Conservation (phyloP, 2,113 vertebrate species). For the Corydoras maculifer region DNA sequence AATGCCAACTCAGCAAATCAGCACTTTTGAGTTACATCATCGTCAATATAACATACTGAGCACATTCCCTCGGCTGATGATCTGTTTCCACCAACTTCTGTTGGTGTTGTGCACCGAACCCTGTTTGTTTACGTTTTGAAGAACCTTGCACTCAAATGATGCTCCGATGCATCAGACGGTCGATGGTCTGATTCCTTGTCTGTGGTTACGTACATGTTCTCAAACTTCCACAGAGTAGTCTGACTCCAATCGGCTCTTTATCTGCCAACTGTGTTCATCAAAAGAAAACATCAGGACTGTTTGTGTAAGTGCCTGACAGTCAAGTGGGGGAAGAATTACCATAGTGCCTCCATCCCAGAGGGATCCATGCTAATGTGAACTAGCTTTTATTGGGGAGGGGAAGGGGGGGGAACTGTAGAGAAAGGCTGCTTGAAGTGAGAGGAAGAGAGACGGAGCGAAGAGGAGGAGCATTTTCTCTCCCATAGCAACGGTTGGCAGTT, state of each 20-base stretch:
- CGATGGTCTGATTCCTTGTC: too few relatives aligned
- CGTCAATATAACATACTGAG: too few relatives aligned
- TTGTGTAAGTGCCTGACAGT: slow-evolving; percentile 1
- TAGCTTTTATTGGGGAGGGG: neutral
- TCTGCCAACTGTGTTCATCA: neutral
- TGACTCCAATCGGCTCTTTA: neutral
- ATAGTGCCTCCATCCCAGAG: slow-evolving; percentile 1
- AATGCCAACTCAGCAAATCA: too few relatives aligned
- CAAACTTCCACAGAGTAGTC: too few relatives aligned
- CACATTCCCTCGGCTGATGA: too few relatives aligned
- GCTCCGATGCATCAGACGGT: too few relatives aligned
- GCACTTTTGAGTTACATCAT: too few relatives aligned
- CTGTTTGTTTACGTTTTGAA: too few relatives aligned
- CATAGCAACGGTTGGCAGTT: slow-evolving; percentile 43
- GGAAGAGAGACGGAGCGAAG: slow-evolving; percentile 4
- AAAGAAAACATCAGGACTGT: slow-evolving; percentile 6
- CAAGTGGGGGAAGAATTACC: neutral
- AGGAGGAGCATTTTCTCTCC: slow-evolving; percentile 28
- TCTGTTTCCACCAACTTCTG: too few relatives aligned
- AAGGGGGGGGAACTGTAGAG: neutral
- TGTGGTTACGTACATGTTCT: too few relatives aligned
- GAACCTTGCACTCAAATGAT: too few relatives aligned
- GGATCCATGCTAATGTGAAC: slow-evolving; percentile 14
- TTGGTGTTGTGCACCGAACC: too few relatives aligned
- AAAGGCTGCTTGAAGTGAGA: slow-evolving; percentile 32